These are phyloP conservation scores for Agelastica alni DNA, from an alignment of 2,888 invertebrate genomes.

Conservation along the genomic window DNA sequence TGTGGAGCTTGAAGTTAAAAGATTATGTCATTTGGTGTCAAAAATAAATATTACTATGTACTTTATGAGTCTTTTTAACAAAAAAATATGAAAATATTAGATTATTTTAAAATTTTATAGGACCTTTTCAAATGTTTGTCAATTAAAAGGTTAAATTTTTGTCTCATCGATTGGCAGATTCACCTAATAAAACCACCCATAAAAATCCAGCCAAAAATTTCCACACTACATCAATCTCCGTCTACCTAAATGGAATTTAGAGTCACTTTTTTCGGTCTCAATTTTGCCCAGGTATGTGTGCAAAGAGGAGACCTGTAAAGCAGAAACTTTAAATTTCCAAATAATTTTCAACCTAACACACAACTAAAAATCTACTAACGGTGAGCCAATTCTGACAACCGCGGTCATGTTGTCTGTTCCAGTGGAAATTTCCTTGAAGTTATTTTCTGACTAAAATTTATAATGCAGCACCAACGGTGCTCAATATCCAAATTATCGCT, in stretches of 20 bases:
- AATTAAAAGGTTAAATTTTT: slow-evolving; percentile 9
- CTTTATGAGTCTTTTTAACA: too few species aligned
- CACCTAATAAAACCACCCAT: slow-evolving; percentile 5
- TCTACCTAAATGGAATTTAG: slow-evolving; percentile 45
- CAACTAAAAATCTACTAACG: slow-evolving; percentile 37
- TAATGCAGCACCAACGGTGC: too few species aligned
- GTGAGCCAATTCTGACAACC: slow-evolving; percentile 37
- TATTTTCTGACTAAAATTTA: slow-evolving; percentile 21
- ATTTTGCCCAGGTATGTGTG: slow-evolving; percentile 71
- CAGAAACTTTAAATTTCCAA: slow-evolving; percentile 53
- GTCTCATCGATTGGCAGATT: slow-evolving; percentile 20
- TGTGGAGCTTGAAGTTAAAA: too few species aligned
- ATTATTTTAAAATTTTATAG: too few species aligned
- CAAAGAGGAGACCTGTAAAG: slow-evolving; percentile 90
- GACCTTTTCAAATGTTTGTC: background rate
- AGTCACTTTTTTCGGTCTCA: slow-evolving; percentile 57
- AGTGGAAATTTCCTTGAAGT: slow-evolving; percentile 16
- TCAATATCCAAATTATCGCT: too few species aligned
- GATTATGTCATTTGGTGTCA: background rate
- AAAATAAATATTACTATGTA: too few species aligned
- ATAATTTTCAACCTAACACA: slow-evolving; percentile 48
- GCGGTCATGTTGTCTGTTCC: slow-evolving; percentile 3
- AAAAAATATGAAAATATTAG: too few species aligned
- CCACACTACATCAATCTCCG: slow-evolving; percentile 20
- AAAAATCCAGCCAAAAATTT: slow-evolving; percentile 21